Evolutionary conservation across 2,113 vertebrate species (phyloP).

Genomic region (Otocyon megalotis): DNA sequence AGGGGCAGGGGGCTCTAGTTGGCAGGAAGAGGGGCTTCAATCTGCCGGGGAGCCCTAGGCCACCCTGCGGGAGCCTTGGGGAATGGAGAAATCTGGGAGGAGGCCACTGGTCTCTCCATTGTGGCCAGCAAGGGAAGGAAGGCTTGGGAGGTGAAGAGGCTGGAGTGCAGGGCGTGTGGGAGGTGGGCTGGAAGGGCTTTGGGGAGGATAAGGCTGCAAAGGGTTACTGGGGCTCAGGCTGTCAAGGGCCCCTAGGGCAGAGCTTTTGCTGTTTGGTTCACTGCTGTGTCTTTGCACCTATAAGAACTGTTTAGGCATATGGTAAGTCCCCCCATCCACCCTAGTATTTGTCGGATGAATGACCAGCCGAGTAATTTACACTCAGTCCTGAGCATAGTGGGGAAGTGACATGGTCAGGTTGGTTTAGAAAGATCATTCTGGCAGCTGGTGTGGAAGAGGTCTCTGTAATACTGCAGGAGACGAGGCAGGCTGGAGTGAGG

Average conservation of each 20-base stretch:
- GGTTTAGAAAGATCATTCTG: background rate
- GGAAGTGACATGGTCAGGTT: background rate
- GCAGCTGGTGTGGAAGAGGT: background rate
- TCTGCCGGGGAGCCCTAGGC: background rate
- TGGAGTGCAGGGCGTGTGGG: rapidly evolving
- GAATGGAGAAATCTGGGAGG: background rate
- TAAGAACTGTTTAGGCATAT: background rate
- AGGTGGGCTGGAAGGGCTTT: background rate
- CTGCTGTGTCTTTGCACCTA: background rate
- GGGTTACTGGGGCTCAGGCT: background rate
- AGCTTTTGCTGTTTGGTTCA: background rate
- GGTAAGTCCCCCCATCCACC: background rate
- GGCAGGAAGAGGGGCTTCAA: background rate
- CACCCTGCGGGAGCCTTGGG: background rate
- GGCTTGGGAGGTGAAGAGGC: background rate
- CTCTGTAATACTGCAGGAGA: background rate
- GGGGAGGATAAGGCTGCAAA: background rate
- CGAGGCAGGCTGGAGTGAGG: background rate
- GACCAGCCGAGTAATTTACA: background rate
- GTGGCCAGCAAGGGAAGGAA: rapidly evolving
- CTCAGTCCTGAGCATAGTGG: background rate
- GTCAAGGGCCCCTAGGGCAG: background rate
- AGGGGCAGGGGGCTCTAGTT: conserved; percentile 4
- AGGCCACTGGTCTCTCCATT: background rate
- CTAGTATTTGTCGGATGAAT: background rate